phyloP scores from a whole-genome alignment of 2,888 invertebrate species.

The Theretra japonica region DNA sequence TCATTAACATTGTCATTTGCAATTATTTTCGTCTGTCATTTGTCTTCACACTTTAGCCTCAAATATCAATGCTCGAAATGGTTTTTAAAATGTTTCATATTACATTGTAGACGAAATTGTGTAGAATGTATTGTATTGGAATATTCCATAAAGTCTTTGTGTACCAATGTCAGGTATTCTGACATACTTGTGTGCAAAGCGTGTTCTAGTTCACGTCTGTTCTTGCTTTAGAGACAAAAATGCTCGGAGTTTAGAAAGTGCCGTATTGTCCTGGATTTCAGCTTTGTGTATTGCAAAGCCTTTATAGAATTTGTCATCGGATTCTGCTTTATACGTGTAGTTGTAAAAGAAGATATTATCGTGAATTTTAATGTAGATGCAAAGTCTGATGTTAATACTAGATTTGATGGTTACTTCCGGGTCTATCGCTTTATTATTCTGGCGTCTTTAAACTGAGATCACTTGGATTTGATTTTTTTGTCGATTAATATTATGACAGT shows the following conservation, averaged over 20 bases:
- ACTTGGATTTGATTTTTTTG: too few relatives aligned
- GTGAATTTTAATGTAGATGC: not conserved
- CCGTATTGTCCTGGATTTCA: slow-evolving; percentile 10
- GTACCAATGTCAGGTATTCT: not conserved
- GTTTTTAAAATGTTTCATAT: not conserved
- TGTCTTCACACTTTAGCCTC: not conserved
- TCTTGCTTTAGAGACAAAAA: slow-evolving; percentile 1
- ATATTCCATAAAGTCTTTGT: not conserved
- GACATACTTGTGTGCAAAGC: not conserved
- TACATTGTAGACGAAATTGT: not conserved
- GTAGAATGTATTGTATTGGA: not conserved
- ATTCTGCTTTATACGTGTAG: not conserved
- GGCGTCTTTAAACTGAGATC: too few relatives aligned
- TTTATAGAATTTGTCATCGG: not conserved
- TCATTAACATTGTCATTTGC: not conserved
- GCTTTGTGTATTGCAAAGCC: not conserved
- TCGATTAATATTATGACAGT: too few relatives aligned
- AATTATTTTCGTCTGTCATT: not conserved
- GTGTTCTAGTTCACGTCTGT: slow-evolving; percentile 15
- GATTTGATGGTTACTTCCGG: too few relatives aligned
- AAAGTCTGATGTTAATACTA: too few relatives aligned
- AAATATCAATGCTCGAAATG: not conserved
- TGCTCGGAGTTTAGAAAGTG: slow-evolving; percentile 9
- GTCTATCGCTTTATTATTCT: too few relatives aligned
- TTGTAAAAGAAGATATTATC: not conserved